Base-by-base conservation (phyloP, 2,113 vertebrate genomes). In the Bubo scandiacus region DNA sequence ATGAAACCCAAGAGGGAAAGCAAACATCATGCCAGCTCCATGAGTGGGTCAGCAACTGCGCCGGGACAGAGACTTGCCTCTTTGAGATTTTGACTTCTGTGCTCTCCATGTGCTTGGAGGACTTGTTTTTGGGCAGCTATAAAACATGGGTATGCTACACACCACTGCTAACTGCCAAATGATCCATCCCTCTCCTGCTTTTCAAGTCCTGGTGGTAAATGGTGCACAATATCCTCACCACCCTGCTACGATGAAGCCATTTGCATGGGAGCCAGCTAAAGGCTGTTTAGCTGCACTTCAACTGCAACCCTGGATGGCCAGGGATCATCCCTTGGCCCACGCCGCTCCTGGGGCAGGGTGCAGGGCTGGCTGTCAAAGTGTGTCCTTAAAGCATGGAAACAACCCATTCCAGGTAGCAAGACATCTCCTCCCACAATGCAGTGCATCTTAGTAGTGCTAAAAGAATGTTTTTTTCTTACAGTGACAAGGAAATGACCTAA, bases 1-100 rank as follows among this genome's bases (percentile, higher is more conserved):
- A 94, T 61, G 88, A 95, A 86, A 75, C 52, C 81, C 70, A 87
- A 84, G 88, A 91, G n/a, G 86, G 66, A 95, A 95, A 91, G 73
- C 77, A 96, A 95, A 89, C 40, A 75, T 72, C 82, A 55, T 3
- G 3, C 36, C 77, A 75, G 83, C 17, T 0, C 61, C 65, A 30
- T 6, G 34, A 1, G 1, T 13, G 2, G 61, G 57, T 88, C 86
- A 90, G 67, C 7, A n/a, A 14, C 81, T 8, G 55, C 1, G 6
- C n/a, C 2, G 8, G 49, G 74, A 67, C 66, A 92, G 38, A 87
- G 54, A 55, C 47, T 45, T 71, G 29, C 32, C 68, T 81, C 68
- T 61, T 52, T 29, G 71, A 30, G 49, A 67, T 78, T 81, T 45
- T 34, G 49, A 68, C 9, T 91, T 93, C 81, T 70, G 47, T 40